Evolutionary conservation across 1,140 invertebrate species (phyloP).

Genomic region (Pseudomyrmex dendroicus): DNA sequence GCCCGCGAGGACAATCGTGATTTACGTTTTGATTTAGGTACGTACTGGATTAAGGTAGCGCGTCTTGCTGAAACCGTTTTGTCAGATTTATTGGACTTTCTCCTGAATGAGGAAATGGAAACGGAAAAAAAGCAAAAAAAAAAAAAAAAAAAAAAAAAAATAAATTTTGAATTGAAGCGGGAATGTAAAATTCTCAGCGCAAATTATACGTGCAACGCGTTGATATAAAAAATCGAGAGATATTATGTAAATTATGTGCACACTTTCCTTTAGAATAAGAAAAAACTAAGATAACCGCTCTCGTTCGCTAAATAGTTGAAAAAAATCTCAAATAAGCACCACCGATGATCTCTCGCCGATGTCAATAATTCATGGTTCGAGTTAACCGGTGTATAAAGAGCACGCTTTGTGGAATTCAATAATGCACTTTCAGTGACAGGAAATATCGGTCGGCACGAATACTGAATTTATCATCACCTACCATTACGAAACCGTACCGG

Average conservation of each 20-base stretch:
- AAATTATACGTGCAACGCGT: too few relatives aligned
- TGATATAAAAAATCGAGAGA: too few relatives aligned
- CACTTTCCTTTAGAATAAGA: too few relatives aligned
- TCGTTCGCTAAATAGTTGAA: too few relatives aligned
- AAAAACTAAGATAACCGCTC: too few relatives aligned
- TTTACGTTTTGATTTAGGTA: conserved; percentile 68
- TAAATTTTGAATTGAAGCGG: conserved; percentile 11
- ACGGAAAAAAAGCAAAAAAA: conserved; percentile 15
- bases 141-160: not conserved
- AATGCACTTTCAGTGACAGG: conserved; percentile 19
- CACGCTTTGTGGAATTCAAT: not conserved
- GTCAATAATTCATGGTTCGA: conserved; percentile 1
- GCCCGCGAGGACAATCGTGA: conserved; percentile 52
- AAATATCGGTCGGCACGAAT: conserved; percentile 7
- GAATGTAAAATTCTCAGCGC: not conserved
- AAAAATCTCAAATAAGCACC: too few relatives aligned
- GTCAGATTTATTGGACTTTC: conserved; percentile 67
- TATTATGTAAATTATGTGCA: too few relatives aligned
- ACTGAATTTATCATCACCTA: conserved; percentile 26
- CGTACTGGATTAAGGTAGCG: conserved; percentile 62
- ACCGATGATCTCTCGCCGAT: not conserved
- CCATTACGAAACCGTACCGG: not conserved
- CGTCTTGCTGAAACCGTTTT: conserved; percentile 55
- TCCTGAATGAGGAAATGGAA: not conserved
- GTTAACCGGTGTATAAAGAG: conserved; percentile 6